Base-by-base conservation (phyloP, 2,113 vertebrate species). In the Aegotheles bennettii region DNA sequence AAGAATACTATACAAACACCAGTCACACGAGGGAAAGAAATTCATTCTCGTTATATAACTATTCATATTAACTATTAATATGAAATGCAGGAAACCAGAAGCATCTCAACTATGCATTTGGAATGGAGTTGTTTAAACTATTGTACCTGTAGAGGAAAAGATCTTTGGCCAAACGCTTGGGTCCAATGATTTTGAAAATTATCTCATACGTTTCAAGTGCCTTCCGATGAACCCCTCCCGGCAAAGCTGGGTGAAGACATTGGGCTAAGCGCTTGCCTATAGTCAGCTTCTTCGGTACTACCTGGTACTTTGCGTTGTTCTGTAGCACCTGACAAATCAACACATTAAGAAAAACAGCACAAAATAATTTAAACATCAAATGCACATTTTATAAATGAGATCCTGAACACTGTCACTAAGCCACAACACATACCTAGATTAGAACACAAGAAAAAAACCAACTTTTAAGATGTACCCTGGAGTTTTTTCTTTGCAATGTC, bases 131-230 rank as follows among this genome's bases (percentile, higher is more conserved):
- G 38, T 53, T 88, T 42, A 47, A 75, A 82, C 47, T 25, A 31
- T 0, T 87, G 85, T 97, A 99, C 99, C 99, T 99, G 97, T 99
- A 99, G 48, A 99, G 98, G 97, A 99, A 99, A 78, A 99, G 99
- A 95, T 99, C 99, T 97, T 99, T 99, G 93, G 99, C 99, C 94
- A 99, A 97, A 94, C 99, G 98, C 94, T 99, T 99, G 91, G 99
- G 98, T n/a, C 99, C 99, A 94, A 99, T 99, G 96, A 99, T 99
- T 97, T 99, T 99, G 97, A 99, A 99, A 94, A 99, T 99, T 29
- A 99, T 99, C 97, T 99, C 99, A 3, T 99, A 99, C 0, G 99
- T 99, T 97, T 99, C 99, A 96, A 99, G 98, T 63, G 99, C 99
- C 97, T 99, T 99, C 67, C 99, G 99, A 97, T 99, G 99, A 94